A percentile compares a stretch with the other conserved stretches of the same genome.
Conservation (phyloP, 1,140 invertebrate genomes). For the Pseudoatta argentina region DNA sequence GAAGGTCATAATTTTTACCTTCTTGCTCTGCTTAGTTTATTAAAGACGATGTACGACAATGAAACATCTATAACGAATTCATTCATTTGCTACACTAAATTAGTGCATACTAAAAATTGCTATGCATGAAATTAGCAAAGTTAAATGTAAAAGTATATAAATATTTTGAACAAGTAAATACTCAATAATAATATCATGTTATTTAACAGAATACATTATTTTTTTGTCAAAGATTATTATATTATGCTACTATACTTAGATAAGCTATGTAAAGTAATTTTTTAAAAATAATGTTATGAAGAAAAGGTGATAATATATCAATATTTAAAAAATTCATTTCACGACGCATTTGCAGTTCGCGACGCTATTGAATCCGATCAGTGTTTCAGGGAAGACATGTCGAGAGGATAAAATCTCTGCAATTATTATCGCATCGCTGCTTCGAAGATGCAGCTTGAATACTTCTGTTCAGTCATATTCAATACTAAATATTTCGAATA, state of each 20-base stretch:
- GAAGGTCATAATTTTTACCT: neutral
- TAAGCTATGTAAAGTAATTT: no score
- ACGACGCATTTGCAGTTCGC: neutral
- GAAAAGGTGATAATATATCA: neutral
- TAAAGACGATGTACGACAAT: neutral
- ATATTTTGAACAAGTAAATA: no score
- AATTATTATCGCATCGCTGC: neutral
- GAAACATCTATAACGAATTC: neutral
- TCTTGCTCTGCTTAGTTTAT: neutral
- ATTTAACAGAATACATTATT: no score
- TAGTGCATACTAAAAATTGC: no score
- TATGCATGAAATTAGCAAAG: no score
- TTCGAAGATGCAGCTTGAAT: neutral
- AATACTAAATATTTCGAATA: neutral
- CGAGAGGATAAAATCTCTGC: neutral
- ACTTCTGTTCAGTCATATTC: neutral
- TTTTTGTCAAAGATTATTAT: no score
- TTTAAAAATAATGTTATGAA: no score
- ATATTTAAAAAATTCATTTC: neutral
- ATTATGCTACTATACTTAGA: no score
- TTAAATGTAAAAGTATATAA: no score
- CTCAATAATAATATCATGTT: no score
- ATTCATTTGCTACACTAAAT: no score
- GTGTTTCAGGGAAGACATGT: neutral
- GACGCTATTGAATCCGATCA: neutral